Conservation (phyloP, 2,797 vertebrate genomes). For the Halcyon smyrnensis region DNA sequence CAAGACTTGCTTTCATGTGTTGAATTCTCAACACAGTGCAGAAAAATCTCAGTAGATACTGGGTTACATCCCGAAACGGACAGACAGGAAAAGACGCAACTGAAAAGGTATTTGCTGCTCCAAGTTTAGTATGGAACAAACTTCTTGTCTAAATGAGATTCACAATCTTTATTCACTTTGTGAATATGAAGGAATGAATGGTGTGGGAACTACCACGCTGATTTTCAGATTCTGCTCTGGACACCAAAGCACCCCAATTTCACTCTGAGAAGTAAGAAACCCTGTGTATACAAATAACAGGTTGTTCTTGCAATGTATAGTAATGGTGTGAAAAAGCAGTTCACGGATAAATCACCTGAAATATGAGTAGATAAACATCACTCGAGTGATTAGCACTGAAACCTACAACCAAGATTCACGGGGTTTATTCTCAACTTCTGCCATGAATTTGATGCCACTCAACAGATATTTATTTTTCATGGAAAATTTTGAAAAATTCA, state of each 20-base stretch:
- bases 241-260: not conserved
- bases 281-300: not conserved
- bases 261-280: not conserved
- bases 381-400: not conserved
- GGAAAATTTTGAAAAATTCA: not conserved
- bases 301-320: not conserved
- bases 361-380: not conserved
- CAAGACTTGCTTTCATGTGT: not conserved
- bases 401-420: not conserved
- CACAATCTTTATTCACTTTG: not conserved
- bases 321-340: not conserved
- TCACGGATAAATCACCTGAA: not conserved
- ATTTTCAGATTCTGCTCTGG: not conserved
- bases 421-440: not conserved
- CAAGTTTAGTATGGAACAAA: not conserved
- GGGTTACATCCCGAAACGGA: not conserved
- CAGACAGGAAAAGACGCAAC: not conserved
- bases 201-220: fast-evolving
- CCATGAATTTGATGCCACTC: not conserved
- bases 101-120: not conserved
- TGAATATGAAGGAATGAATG: not conserved
- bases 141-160: not conserved
- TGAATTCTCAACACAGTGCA: not conserved
- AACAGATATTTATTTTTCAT: not conserved
- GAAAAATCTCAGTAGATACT: not conserved